Conservation (phyloP, 2,113 vertebrate species). For the Panthera tigris region DNA sequence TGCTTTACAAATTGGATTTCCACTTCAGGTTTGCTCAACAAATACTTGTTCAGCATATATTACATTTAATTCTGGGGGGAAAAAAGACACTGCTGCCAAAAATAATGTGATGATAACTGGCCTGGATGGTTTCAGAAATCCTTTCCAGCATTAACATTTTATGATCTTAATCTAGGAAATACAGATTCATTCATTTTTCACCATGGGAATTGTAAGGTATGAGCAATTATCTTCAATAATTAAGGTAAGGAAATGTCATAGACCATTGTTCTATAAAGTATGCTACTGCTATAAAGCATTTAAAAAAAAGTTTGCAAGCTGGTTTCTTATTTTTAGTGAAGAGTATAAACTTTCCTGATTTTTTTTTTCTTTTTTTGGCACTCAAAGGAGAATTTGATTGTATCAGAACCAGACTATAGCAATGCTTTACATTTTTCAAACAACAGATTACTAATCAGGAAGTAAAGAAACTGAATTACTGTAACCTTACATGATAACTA, state of each 20-base stretch:
- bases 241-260: neutral
- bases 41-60: neutral
- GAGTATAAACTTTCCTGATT: neutral
- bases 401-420: neutral
- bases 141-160: conserved; percentile 22
- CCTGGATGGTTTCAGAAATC: neutral
- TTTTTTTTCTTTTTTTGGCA: neutral
- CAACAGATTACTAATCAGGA: neutral
- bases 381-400: neutral
- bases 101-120: neutral
- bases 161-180: conserved; percentile 28
- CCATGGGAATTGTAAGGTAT: neutral
- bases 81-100: neutral
- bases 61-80: neutral
- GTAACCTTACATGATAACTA: neutral
- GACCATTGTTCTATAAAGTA: neutral
- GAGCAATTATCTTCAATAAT: conserved; percentile 41
- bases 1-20: neutral
- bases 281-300: neutral
- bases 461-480: neutral
- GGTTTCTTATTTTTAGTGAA: neutral
- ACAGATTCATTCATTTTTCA: conserved; percentile 20
- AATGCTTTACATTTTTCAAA: neutral
- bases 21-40: neutral
- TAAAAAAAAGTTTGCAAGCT: neutral